phyloP scores from a whole-genome alignment of 1,140 invertebrate species.

The Hylyphantes graminicola region DNA sequence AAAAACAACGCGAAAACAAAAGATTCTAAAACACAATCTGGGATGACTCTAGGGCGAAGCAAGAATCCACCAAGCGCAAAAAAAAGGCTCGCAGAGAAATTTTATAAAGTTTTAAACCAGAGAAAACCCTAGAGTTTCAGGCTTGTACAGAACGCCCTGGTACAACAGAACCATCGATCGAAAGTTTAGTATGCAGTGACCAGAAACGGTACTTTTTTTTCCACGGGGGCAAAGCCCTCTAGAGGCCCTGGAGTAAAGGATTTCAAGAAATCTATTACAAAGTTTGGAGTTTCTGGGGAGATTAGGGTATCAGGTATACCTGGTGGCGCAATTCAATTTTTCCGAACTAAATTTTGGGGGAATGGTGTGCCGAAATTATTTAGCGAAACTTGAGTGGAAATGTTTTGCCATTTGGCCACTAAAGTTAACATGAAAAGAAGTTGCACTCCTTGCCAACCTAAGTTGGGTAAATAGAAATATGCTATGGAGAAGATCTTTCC shows the following conservation, averaged over 20 bases:
- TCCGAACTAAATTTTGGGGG: neutral
- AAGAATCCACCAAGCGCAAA: constrained; percentile 6
- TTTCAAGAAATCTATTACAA: constrained; percentile 17
- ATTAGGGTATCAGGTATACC: neutral
- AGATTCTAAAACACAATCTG: neutral
- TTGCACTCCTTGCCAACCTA: too few species aligned
- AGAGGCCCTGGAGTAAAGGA: constrained; percentile 13
- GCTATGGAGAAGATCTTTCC: too few species aligned
- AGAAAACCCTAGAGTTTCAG: neutral
- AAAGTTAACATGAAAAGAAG: too few species aligned
- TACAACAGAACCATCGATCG: neutral
- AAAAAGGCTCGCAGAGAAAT: constrained; percentile 19
- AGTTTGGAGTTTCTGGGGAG: constrained; percentile 15
- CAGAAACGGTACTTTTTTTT: constrained; percentile 5
- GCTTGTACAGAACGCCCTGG: neutral
- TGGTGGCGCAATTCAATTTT: constrained; percentile 31
- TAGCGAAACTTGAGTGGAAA: too few species aligned
- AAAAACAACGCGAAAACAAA: neutral
- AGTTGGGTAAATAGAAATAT: too few species aligned
- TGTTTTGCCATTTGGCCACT: too few species aligned
- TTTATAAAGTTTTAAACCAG: constrained; percentile 8
- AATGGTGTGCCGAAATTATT: too few species aligned
- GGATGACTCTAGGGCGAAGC: neutral
- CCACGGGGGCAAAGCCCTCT: constrained; percentile 1
- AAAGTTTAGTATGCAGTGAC: constrained; percentile 14